Evolutionary conservation across 1,140 invertebrate species (phyloP).

Genomic region (Lucilia cuprina): DNA sequence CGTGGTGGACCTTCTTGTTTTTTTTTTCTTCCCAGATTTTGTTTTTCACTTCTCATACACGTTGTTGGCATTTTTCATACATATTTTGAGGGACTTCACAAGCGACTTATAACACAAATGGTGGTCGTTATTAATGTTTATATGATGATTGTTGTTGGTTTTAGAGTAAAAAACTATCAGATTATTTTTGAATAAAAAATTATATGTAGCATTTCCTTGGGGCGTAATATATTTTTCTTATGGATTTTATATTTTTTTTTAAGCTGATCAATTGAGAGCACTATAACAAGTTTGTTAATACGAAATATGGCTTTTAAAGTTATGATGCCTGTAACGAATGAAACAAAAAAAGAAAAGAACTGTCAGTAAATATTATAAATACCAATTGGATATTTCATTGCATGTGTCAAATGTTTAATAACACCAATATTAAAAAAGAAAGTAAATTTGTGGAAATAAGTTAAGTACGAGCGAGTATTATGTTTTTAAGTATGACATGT

Average conservation of each 20-base stretch:
- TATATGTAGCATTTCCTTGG: neutral
- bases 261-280: constrained; percentile 16
- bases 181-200: constrained; percentile 15
- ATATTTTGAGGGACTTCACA: neutral
- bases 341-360: neutral
- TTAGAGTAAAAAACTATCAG: constrained; percentile 7
- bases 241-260: neutral
- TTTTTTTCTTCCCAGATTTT: neutral
- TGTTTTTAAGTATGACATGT: neutral
- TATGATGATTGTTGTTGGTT: constrained; percentile 11
- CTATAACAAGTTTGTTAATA: neutral
- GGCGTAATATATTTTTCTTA: neutral
- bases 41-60: neutral
- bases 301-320: neutral
- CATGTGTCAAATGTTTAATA: neutral
- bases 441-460: neutral
- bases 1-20: neutral
- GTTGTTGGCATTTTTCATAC: neutral
- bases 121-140: constrained; percentile 7
- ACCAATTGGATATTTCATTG: constrained; percentile 11
- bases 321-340: neutral
- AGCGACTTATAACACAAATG: neutral
- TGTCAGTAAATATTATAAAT: neutral
- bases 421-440: neutral
- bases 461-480: neutral